phyloP scores from a whole-genome alignment of 2,888 invertebrate species.

The Eupithecia insigniata region DNA sequence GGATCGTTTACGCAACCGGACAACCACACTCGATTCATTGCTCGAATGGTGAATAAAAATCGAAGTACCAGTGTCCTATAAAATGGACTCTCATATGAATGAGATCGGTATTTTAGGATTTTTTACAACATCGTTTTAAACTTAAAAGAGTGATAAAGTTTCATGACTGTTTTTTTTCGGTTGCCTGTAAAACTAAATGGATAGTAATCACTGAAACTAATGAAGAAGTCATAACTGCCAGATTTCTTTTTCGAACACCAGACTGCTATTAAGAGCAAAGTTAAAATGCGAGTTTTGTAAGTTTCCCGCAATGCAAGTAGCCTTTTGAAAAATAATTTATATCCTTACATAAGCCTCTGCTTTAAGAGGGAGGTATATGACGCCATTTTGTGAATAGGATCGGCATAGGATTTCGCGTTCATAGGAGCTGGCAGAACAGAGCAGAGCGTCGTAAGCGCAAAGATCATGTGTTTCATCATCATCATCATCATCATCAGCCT shows the following conservation, averaged over 20 bases:
- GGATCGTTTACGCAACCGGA: slow-evolving; percentile 55
- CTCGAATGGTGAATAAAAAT: slow-evolving; percentile 41
- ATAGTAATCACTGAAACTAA: background rate
- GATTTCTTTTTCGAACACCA: background rate
- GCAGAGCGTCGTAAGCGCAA: too few species aligned
- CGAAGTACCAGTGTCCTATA: slow-evolving; percentile 23
- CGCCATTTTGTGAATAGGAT: too few species aligned
- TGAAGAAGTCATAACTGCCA: background rate
- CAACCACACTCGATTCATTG: slow-evolving; percentile 43
- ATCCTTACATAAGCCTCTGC: too few species aligned
- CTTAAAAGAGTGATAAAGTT: slow-evolving; percentile 10
- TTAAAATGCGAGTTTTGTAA: background rate
- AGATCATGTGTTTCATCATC: too few species aligned
- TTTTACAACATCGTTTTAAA: slow-evolving; percentile 26
- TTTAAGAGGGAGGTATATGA: too few species aligned
- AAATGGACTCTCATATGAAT: slow-evolving; percentile 21
- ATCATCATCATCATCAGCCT: too few species aligned
- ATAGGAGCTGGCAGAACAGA: too few species aligned
- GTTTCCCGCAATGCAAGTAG: background rate
- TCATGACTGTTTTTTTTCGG: background rate
- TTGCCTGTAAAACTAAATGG: background rate
- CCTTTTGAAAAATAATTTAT: background rate
- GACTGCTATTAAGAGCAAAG: background rate
- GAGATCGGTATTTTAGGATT: slow-evolving; percentile 22
- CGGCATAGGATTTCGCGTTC: too few species aligned